Evolutionary conservation across 2,888 invertebrate genomes (phyloP), one percentile per base, ranked within the genome.

Genomic region (Calliopum simillimum): DNA sequence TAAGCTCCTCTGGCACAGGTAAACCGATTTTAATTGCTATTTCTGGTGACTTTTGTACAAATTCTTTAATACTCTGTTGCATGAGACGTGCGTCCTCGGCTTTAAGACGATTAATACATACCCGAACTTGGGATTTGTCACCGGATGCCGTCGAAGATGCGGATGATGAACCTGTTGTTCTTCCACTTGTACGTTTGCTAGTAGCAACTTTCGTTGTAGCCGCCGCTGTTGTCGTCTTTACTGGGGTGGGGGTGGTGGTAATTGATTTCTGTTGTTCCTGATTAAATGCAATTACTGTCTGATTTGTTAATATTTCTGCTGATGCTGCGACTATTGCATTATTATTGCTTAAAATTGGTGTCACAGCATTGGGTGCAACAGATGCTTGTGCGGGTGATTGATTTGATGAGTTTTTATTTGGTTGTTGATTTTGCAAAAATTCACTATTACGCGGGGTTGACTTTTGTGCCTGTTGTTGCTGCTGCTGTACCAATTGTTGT

Each of bases 331-430:
- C 12, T 47, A 23, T 62, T 33, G 73, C 73, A 68, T 74, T 59
- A 55, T 70, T 64, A 58, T 69, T 75, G 46, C 69, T 66, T 61
- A 66, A 23, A 25, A 63, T 63, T 65, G 70, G 63, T 49, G 58
- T 12, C 44, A 49, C 64, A 6, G 53, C 47, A 21, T 69, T 63
- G 12, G 90, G 90, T 47, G 90, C 90, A 69, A 89, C 89, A 77
- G 89, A 89, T 21, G 90, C 90, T 85, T 90, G 90, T 23, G 90
- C 90, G 71, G 90, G 90, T 53, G 91, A 90, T 74, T 89, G 89
- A 13, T 79, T 79, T 73, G 79, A 75, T 70, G 81, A 53, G 73
- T 79, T 74, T 76, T 79, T 80, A 71, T 71, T 79, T 64, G 78
- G 79, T 19, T 77, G 77, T 43, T 73, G 79, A 43, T 77, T 76